Percentiles rank a stretch among this genome's conserved stretches.
Conservation (phyloP, 2,888 invertebrate species). For the Oscheius sp. region DNA sequence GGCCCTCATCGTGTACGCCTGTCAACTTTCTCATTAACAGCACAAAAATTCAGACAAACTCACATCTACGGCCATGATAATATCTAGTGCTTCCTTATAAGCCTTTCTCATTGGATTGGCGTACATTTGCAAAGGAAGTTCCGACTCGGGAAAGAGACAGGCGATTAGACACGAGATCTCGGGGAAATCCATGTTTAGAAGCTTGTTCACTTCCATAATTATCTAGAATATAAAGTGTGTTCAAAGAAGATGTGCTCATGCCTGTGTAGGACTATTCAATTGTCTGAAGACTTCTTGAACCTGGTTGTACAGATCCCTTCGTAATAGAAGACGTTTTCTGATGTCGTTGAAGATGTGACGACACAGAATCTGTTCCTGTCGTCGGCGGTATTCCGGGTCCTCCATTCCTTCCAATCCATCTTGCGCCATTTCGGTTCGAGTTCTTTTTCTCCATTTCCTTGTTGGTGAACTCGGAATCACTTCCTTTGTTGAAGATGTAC, state of each 20-base stretch:
- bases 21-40: not conserved
- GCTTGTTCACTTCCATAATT: not conserved
- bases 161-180: conserved; percentile 24
- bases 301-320: conserved; percentile 14
- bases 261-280: not conserved
- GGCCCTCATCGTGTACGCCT: conserved; percentile 23
- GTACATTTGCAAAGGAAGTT: not conserved
- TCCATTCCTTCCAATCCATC: conserved; percentile 24
- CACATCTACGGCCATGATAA: conserved; percentile 31
- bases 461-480: too few relatives aligned
- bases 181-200: not conserved
- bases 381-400: conserved; percentile 19
- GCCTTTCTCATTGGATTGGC: conserved; percentile 11
- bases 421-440: conserved; percentile 11
- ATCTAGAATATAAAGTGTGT: conserved; percentile 1
- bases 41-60: not conserved
- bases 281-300: conserved; percentile 8
- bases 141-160: not conserved
- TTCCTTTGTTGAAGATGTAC: too few relatives aligned
- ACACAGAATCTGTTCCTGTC: conserved; percentile 22
- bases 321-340: conserved; percentile 15
- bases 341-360: conserved; percentile 26
- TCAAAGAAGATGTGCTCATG: not conserved
- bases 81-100: conserved; percentile 28
- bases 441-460: conserved; percentile 15